These are phyloP conservation scores for Agonopterix arenella DNA, from an alignment of 2,888 invertebrate genomes.

Conservation along the genomic window DNA sequence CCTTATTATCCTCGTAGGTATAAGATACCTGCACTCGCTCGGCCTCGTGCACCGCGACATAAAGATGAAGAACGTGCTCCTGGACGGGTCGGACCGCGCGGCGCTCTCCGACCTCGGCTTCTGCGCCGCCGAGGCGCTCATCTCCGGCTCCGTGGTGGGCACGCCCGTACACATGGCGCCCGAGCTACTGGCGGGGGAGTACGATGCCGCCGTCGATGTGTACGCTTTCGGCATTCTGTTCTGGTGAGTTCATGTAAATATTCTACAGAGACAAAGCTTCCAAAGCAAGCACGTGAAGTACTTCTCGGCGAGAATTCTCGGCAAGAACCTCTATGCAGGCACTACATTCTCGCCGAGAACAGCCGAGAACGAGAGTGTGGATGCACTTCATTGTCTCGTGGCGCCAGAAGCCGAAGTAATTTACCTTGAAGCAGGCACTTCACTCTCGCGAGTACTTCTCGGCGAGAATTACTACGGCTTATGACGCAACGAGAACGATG, in stretches of 20 bases:
- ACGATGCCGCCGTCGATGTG: slow-evolving; percentile 90
- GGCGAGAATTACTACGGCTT: no score
- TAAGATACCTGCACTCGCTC: slow-evolving; percentile 91
- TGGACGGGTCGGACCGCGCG: slow-evolving; percentile 84
- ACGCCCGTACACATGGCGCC: slow-evolving; percentile 96
- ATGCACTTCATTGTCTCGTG: no score
- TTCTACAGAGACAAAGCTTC: no score
- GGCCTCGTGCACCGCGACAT: slow-evolving; percentile 93
- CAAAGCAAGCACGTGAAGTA: no score
- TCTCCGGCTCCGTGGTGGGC: slow-evolving; percentile 92
- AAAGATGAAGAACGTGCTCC: slow-evolving; percentile 91
- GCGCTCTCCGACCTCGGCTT: slow-evolving; percentile 93
- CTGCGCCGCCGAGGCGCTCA: slow-evolving; percentile 93
- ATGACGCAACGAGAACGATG: no score
- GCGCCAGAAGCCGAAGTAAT: no score
- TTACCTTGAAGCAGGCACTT: no score
- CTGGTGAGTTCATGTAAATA: slow-evolving; percentile 70
- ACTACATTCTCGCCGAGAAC: no score
- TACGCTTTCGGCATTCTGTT: slow-evolving; percentile 94
- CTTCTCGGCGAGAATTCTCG: neutral
- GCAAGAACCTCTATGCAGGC: neutral
- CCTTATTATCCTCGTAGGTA: slow-evolving; percentile 60
- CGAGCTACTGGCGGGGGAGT: slow-evolving; percentile 87
- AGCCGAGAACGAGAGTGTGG: neutral
- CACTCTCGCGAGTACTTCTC: no score